Evolutionary conservation across 2,797 vertebrate species (phyloP).

Genomic region (Chanos chanos): DNA sequence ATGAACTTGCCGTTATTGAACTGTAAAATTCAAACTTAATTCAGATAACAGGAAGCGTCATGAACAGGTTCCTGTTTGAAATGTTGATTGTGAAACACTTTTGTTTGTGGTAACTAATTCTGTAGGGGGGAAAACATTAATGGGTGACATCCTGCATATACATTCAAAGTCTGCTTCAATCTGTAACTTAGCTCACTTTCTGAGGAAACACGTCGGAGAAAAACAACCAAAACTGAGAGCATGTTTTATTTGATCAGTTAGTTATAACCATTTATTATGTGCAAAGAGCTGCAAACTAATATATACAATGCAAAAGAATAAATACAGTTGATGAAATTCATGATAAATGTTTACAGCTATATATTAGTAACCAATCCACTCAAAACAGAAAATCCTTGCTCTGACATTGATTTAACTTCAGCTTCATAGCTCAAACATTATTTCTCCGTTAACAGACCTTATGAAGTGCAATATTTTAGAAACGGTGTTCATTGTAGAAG

Average conservation of each 20-base stretch:
- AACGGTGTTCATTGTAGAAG: no score
- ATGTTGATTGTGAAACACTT: neutral
- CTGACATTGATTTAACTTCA: conserved; percentile 51
- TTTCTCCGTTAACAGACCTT: no score
- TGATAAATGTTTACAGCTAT: conserved; percentile 69
- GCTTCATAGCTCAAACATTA: no score
- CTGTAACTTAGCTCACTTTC: conserved; percentile 45
- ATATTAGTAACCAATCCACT: conserved; percentile 71
- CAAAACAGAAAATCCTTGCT: conserved; percentile 79
- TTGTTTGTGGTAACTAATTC: neutral
- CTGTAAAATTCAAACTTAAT: conserved; percentile 50
- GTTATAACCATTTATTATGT: conserved; percentile 75
- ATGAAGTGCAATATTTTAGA: no score
- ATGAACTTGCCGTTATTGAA: conserved; percentile 43
- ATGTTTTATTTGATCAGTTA: conserved; percentile 67
- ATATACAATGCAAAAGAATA: conserved; percentile 82
- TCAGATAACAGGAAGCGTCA: conserved; percentile 68
- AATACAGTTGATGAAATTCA: conserved; percentile 61
- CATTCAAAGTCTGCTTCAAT: conserved; percentile 69
- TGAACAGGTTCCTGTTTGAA: conserved; percentile 58
- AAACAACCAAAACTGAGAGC: conserved; percentile 63
- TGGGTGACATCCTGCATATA: conserved; percentile 48
- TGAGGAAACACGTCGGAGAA: conserved; percentile 50
- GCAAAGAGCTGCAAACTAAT: conserved; percentile 90
- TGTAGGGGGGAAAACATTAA: conserved; percentile 7